These are phyloP conservation scores for Crypturellus undulatus DNA, from an alignment of 2,113 vertebrate species.

Conservation along the genomic window DNA sequence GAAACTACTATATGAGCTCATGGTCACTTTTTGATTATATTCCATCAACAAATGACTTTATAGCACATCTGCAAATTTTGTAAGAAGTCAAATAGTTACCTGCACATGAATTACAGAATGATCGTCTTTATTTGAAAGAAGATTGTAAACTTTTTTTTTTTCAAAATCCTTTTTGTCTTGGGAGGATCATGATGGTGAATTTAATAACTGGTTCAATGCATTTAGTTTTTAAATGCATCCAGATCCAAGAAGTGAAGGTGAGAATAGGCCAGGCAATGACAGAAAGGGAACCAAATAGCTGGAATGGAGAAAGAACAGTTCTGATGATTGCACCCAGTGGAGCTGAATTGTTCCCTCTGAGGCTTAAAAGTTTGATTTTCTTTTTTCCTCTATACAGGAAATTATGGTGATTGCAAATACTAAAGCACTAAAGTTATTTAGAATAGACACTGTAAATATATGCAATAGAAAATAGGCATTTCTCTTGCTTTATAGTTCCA, in stretches of 20 bases:
- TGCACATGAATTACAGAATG: background rate
- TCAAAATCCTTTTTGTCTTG: background rate
- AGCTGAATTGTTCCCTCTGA: conserved; percentile 40
- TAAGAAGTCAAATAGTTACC: background rate
- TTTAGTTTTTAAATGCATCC: conserved; percentile 27
- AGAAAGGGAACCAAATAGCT: background rate
- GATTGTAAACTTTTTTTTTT: background rate
- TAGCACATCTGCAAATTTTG: background rate
- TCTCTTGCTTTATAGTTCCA: conserved; percentile 48
- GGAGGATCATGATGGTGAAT: background rate
- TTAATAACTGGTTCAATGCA: conserved; percentile 19
- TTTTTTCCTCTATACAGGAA: background rate
- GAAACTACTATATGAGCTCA: background rate
- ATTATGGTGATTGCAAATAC: conserved; percentile 61
- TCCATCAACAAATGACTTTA: background rate
- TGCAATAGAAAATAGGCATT: conserved; percentile 49
- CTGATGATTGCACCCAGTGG: conserved; percentile 14
- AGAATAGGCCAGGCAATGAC: background rate
- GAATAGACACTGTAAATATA: conserved; percentile 58
- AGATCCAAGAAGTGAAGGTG: background rate
- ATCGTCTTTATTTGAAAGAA: background rate
- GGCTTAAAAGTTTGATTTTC: conserved; percentile 55
- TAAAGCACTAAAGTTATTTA: conserved; percentile 63
- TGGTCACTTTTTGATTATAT: conserved; percentile 12
- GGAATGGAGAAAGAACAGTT: conserved; percentile 15